phyloP scores from a whole-genome alignment of 2,888 invertebrate species.

The Dynastes grantii region DNA sequence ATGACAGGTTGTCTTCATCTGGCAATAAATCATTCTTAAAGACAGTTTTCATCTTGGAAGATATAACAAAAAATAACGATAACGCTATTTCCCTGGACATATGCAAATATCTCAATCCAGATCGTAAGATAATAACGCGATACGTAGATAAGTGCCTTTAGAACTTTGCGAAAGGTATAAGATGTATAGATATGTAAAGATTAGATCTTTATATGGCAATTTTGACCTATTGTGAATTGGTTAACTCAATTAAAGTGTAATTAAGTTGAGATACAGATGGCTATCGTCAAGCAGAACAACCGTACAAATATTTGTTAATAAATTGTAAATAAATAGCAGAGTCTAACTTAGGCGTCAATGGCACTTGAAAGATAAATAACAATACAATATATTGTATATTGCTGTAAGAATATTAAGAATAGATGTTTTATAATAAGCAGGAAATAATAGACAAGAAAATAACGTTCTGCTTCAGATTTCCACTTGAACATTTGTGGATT shows the following conservation, averaged over 20 bases:
- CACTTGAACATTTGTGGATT: too few species aligned
- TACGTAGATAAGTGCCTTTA: not conserved
- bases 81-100: too few species aligned
- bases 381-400: not conserved
- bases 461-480: too few species aligned
- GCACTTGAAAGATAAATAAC: too few species aligned
- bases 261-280: not conserved
- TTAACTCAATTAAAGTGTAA: not conserved
- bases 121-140: not conserved
- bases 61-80: too few species aligned
- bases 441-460: too few species aligned
- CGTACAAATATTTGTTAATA: not conserved
- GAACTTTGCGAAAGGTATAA: not conserved
- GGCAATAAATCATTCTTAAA: not conserved
- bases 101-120: too few species aligned
- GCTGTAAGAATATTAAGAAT: not conserved
- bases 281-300: not conserved
- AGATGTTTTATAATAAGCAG: too few species aligned
- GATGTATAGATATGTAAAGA: not conserved
- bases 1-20: not conserved
- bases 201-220: not conserved
- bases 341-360: not conserved
- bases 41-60: too few species aligned
- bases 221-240: not conserved
- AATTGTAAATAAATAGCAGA: conserved; percentile 1